phyloP scores from a whole-genome alignment of 2,113 vertebrate species.

The Rhinichthys klamathensis region DNA sequence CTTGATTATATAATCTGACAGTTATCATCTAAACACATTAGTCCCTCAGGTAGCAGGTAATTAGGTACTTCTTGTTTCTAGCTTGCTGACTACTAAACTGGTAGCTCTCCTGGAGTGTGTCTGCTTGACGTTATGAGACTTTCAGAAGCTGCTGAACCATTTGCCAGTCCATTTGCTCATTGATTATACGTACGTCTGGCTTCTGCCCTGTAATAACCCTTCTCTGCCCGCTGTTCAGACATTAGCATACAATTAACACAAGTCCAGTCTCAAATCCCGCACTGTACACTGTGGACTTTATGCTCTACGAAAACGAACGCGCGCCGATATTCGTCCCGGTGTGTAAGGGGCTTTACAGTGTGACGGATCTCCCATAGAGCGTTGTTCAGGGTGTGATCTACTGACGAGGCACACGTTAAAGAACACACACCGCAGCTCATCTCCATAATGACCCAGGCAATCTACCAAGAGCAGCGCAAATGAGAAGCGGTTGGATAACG shows the following conservation, averaged over 20 bases:
- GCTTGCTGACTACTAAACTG: background rate
- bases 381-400: too few relatives aligned
- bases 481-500: too few relatives aligned
- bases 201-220: background rate
- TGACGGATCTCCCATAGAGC: too few relatives aligned
- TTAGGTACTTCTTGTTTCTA: background rate
- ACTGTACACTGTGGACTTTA: background rate
- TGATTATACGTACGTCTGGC: background rate
- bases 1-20: background rate
- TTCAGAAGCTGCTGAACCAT: background rate
- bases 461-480: too few relatives aligned
- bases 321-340: too few relatives aligned
- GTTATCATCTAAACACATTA: background rate
- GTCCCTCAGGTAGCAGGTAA: background rate
- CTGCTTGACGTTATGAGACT: background rate
- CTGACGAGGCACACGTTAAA: too few relatives aligned
- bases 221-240: background rate
- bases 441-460: too few relatives aligned
- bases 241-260: constrained; percentile 35
- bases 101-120: background rate
- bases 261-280: background rate
- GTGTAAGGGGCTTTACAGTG: too few relatives aligned
- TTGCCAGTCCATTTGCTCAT: background rate
- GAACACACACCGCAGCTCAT: too few relatives aligned
- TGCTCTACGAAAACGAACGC: too few relatives aligned